Percentiles rank a stretch among this genome's conserved stretches.
These are phyloP conservation scores for Arion vulgaris DNA, from an alignment of 1,140 invertebrate species.

Conservation along the genomic window DNA sequence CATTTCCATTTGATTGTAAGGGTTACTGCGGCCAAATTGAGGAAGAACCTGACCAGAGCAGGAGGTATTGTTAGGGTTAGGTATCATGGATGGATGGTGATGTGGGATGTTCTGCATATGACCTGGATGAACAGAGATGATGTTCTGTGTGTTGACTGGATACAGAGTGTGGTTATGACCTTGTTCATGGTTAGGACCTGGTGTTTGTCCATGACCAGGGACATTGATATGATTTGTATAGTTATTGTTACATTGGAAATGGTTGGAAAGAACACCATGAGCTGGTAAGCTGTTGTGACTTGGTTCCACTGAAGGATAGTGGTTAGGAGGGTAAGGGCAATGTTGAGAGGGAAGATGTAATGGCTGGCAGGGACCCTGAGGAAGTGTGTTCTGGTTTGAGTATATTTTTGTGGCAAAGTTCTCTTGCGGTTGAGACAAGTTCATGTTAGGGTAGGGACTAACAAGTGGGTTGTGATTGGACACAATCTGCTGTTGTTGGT, in stretches of 20 bases:
- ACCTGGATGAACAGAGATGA: neutral
- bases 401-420: constrained; percentile 17
- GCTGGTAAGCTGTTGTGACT: constrained; percentile 5
- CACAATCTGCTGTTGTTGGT: constrained; percentile 43
- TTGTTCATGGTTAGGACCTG: neutral
- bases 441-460: constrained; percentile 1
- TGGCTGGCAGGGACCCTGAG: constrained; percentile 29
- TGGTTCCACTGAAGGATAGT: neutral
- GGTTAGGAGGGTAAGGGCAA: constrained; percentile 1
- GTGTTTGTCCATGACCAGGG: neutral
- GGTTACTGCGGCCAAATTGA: constrained; percentile 13
- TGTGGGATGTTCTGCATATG: constrained; percentile 11
- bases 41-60: constrained; percentile 23
- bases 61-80: constrained; percentile 1
- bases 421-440: constrained; percentile 5
- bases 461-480: constrained; percentile 30
- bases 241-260: constrained; percentile 2
- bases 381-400: constrained; percentile 12
- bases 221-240: neutral
- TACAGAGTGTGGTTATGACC: neutral
- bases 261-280: neutral
- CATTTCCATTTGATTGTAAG: constrained; percentile 61
- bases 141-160: constrained; percentile 9
- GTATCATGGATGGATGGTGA: constrained; percentile 14
- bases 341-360: constrained; percentile 7